A percentile compares a stretch with the other conserved stretches of the same genome.
Conservation (phyloP, 2,888 invertebrate genomes). For the Muscina levida region DNA sequence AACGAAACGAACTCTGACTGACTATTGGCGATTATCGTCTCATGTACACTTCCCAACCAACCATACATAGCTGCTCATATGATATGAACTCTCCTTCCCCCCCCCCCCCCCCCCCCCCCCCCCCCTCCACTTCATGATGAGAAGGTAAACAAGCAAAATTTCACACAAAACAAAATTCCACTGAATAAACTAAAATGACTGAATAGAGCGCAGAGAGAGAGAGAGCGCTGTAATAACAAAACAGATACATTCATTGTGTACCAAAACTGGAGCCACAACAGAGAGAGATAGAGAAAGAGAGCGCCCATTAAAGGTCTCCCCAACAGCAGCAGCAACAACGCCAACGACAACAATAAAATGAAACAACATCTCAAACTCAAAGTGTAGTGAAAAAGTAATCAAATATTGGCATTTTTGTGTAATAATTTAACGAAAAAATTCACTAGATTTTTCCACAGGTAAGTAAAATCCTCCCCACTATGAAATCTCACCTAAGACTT, state of each 20-base stretch:
- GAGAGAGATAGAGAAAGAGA: background rate
- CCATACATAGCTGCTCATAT: no score
- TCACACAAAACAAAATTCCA: constrained; percentile 58
- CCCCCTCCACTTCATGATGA: no score
- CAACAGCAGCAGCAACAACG: constrained; percentile 15
- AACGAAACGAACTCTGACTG: no score
- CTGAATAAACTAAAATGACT: constrained; percentile 50
- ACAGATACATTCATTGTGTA: constrained; percentile 47
- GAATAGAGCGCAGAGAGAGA: no score
- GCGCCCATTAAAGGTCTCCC: background rate
- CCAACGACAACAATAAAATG: constrained; percentile 35
- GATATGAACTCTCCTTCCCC: no score
- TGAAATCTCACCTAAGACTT: constrained; percentile 67
- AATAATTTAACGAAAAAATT: constrained; percentile 66
- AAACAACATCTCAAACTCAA: constrained; percentile 59
- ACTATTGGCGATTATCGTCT: no score
- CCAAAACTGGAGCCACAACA: background rate
- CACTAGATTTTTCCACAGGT: constrained; percentile 67
- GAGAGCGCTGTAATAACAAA: constrained; percentile 53
- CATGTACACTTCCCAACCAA: no score
- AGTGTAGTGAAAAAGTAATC: constrained; percentile 41
- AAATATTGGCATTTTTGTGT: constrained; percentile 65
- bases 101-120: no score
- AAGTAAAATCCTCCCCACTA: constrained; percentile 71
- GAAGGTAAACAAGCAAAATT: constrained; percentile 37